Evolutionary conservation across 2,888 invertebrate genomes (phyloP).

Genomic region (Latrodectus elegans): DNA sequence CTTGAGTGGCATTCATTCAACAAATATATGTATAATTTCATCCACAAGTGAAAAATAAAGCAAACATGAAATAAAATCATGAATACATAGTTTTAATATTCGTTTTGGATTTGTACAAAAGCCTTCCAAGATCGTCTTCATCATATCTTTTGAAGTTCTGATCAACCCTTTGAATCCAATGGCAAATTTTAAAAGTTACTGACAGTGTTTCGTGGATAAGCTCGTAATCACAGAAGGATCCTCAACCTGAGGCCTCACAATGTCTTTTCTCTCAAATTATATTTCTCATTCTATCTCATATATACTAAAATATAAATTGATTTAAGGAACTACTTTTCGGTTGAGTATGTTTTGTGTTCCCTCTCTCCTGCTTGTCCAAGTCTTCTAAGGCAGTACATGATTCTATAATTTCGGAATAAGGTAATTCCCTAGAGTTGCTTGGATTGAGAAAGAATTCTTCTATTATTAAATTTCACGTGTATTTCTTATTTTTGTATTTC

Average conservation of each 20-base stretch:
- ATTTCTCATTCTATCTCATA: too few species aligned
- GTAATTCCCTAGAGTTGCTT: conserved; percentile 35
- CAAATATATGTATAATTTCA: too few species aligned
- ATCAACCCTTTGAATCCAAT: not conserved
- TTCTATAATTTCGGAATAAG: not conserved
- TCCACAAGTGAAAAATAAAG: not conserved
- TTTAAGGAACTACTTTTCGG: conserved; percentile 57
- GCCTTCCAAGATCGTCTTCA: conserved; percentile 41
- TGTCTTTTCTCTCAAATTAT: not conserved
- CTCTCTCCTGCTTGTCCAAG: not conserved
- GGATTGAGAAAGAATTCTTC: not conserved
- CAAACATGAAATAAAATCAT: conserved; percentile 22
- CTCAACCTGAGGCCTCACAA: not conserved
- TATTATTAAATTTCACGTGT: too few species aligned
- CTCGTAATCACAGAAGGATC: conserved; percentile 49
- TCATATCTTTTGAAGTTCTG: not conserved
- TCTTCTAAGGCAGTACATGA: conserved; percentile 44
- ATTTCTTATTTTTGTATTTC: too few species aligned
- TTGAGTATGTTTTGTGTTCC: conserved; percentile 35
- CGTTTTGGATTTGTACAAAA: conserved; percentile 52
- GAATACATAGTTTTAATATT: conserved; percentile 48
- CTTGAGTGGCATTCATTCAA: too few species aligned
- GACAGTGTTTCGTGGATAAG: conserved; percentile 39
- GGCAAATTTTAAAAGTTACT: conserved; percentile 28
- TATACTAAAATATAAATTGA: conserved; percentile 56